These are phyloP conservation scores for Amblyteles armatorius DNA, from an alignment of 2,888 invertebrate genomes.

Conservation along the genomic window DNA sequence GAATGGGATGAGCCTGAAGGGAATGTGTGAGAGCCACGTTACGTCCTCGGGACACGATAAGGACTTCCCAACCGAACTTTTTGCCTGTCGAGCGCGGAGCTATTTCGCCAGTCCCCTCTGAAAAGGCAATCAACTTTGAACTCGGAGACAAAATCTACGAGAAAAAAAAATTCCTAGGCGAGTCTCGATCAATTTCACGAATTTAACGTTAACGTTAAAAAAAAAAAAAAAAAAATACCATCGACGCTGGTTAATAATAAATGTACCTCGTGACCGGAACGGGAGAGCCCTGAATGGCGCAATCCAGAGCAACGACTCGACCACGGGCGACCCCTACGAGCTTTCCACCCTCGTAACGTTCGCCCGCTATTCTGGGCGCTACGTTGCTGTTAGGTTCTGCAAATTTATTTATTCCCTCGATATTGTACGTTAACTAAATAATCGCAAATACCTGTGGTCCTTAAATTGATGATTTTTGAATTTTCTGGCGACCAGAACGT, in stretches of 20 bases:
- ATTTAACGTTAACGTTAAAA: neutral
- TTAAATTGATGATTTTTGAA: too few relatives aligned
- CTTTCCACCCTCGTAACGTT: constrained; percentile 88
- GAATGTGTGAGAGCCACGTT: constrained; percentile 88
- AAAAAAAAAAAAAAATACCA: neutral
- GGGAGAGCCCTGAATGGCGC: constrained; percentile 89
- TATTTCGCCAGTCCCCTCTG: constrained; percentile 90
- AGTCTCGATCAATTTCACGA: neutral
- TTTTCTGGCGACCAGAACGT: too few relatives aligned
- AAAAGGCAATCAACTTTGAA: constrained; percentile 76
- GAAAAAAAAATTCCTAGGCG: neutral
- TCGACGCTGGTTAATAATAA: constrained; percentile 21
- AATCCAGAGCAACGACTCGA: constrained; percentile 87
- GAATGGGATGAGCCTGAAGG: constrained; percentile 91
- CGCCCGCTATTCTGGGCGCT: constrained; percentile 87
- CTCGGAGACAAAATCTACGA: constrained; percentile 7
- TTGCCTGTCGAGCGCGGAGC: constrained; percentile 86
- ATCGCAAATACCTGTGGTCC: neutral
- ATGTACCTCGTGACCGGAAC: constrained; percentile 89
- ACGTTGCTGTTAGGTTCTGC: constrained; percentile 88
- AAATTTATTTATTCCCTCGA: constrained; percentile 67
- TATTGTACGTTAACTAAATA: neutral
- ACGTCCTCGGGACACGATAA: constrained; percentile 81
- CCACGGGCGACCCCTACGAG: constrained; percentile 86
- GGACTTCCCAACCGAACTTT: constrained; percentile 85